A percentile compares a stretch with the other conserved stretches of the same genome.
Conservation (phyloP, 2,888 invertebrate genomes). For the Melinopterus prodromus region DNA sequence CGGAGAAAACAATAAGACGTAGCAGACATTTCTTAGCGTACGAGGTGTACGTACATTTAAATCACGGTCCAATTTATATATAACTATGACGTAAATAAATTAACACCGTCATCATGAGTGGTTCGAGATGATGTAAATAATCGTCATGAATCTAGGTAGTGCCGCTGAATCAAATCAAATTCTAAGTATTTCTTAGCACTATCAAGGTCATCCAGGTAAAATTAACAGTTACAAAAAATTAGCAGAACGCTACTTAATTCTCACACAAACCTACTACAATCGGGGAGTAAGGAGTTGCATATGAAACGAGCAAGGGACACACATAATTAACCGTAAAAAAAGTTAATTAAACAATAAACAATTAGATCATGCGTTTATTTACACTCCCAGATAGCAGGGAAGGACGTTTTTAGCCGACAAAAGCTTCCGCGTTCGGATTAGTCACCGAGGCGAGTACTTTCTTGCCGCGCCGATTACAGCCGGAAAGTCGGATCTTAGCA, state of each 20-base stretch:
- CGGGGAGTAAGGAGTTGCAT: neutral
- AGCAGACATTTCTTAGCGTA: no score
- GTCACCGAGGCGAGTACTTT: neutral
- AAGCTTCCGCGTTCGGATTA: neutral
- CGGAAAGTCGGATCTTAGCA: neutral
- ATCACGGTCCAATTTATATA: no score
- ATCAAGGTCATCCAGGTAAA: neutral
- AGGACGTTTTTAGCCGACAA: neutral
- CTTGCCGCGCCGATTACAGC: neutral
- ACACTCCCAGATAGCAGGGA: neutral
- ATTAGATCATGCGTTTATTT: neutral
- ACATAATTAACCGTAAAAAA: neutral
- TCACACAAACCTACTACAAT: neutral
- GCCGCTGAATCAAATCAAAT: neutral
- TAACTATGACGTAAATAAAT: neutral
- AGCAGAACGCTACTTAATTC: neutral
- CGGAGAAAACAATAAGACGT: no score
- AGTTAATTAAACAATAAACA: neutral
- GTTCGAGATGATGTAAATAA: neutral
- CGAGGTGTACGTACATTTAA: neutral
- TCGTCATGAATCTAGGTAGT: neutral
- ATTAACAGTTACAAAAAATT: neutral
- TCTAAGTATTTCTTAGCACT: neutral
- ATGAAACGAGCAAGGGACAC: no score
- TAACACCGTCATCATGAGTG: neutral